Evolutionary conservation across 2,797 vertebrate genomes (phyloP).

Genomic region (Melanitta fusca): DNA sequence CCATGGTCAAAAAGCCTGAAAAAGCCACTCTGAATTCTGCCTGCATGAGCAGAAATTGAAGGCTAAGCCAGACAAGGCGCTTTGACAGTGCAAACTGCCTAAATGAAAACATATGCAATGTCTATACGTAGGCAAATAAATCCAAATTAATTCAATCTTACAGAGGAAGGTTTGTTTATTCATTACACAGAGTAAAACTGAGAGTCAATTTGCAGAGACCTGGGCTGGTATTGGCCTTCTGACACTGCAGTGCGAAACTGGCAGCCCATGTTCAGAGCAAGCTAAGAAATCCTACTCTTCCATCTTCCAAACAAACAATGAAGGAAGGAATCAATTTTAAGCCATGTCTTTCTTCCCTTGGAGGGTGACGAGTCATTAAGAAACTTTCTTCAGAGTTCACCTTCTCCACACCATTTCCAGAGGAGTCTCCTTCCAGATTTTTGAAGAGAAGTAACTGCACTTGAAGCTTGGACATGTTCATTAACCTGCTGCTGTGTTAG

Average conservation of each 20-base stretch:
- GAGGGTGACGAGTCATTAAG: background rate
- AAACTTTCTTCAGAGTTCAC: background rate
- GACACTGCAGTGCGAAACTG: background rate
- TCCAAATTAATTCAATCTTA: conserved; percentile 54
- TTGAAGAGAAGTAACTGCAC: background rate
- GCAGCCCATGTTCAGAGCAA: background rate
- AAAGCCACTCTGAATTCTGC: conserved; percentile 7
- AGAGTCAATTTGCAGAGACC: conserved; percentile 46
- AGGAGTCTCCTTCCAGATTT: background rate
- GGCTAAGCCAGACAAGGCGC: background rate
- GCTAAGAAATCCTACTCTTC: conserved; percentile 3
- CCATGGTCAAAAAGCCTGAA: background rate
- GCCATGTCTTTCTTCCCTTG: background rate
- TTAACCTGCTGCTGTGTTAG: background rate
- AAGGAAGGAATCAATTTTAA: conserved; percentile 38
- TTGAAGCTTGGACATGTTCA: background rate
- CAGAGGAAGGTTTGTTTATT: conserved; percentile 57
- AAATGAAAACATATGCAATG: conserved; percentile 55
- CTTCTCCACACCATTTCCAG: background rate
- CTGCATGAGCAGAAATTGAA: background rate
- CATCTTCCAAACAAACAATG: conserved; percentile 41
- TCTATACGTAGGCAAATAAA: conserved; percentile 56
- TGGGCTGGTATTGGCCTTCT: background rate
- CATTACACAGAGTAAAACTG: conserved; percentile 52
- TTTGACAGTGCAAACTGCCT: conserved; percentile 25